phyloP scores from a whole-genome alignment of 2,797 vertebrate species.

The Phoebastria nigripes region DNA sequence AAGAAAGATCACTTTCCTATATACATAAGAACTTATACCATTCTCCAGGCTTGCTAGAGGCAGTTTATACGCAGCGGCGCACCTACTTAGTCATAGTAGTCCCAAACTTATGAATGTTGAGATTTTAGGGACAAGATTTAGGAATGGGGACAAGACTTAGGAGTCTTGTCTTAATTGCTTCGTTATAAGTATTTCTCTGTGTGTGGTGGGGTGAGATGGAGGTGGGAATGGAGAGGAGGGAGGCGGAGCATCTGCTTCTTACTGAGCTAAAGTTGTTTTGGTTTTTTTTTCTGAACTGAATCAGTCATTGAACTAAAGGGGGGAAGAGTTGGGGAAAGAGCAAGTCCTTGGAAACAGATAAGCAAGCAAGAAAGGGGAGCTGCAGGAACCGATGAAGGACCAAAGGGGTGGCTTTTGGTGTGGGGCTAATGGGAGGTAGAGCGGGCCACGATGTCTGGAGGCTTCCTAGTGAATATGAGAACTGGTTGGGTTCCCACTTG shows the following conservation, averaged over 20 bases:
- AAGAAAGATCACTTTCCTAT: background rate
- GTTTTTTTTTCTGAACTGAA: background rate
- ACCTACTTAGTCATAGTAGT: background rate
- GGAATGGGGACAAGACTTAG: background rate
- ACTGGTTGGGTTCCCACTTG: background rate
- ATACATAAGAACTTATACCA: background rate
- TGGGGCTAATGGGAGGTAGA: background rate
- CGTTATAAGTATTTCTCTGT: background rate
- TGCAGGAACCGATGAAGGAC: background rate
- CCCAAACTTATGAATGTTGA: background rate
- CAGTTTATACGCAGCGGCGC: background rate
- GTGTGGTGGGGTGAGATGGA: background rate
- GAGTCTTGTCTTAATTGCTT: background rate
- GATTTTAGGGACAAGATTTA: background rate
- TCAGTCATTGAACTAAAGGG: background rate
- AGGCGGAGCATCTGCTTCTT: background rate
- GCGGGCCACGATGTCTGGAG: accelerated
- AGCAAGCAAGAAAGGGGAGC: background rate
- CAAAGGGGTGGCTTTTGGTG: background rate
- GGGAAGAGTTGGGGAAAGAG: background rate
- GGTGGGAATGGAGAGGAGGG: background rate
- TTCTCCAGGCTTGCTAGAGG: background rate
- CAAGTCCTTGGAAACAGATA: background rate
- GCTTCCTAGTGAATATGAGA: background rate
- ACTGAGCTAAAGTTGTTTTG: background rate